Evolutionary conservation across 2,797 vertebrate genomes (phyloP), one percentile per base, ranked within the genome.

Genomic region (Cirrhinus molitorella): DNA sequence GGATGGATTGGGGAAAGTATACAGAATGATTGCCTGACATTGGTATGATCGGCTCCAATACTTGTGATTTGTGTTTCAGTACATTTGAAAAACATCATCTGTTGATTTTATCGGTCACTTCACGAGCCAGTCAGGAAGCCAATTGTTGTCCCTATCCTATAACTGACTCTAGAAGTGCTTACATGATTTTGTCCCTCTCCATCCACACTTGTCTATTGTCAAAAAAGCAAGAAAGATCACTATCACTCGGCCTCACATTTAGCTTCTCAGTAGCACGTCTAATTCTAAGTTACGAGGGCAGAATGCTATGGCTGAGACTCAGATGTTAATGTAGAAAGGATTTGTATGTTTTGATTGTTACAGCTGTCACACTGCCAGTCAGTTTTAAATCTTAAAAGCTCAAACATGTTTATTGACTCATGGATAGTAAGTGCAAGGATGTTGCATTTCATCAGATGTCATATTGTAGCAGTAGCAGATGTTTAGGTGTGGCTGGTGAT

Each of bases 1-100:
- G 97, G 97, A 98, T 97, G 97, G 97, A 99, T 99, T 99, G 97
- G 98, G 88, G 98, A 99, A 98, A 99, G 98, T 99, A 99, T 99
- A 98, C 97, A 96, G 95, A 96, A 96, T 98, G 98, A 98, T 97
- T 97, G 91, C 96, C 96, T 95, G 96, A 96, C 97, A 97, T 98
- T 97, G 98, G 98, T 99, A 99, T 95, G 97, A 98, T 98, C 96
- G 92, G 96, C 96, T 99, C 97, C 97, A 98, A 96, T 98, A 98
- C 96, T 88, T 99, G 97, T 99, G 96, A 97, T 98, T 96, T 94
- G 98, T 98, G 96, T 98, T 97, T 95, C 97, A 83, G 57, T 88
- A 77, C 82, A 86, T 87, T 74, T 86, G 73, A 81, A 95, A 96
- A 94, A 92, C 92, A 94, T 92, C 92, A 93, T 96, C 80, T 93